Conservation (phyloP, 2,797 vertebrate genomes). For the Glyptemys insculpta region DNA sequence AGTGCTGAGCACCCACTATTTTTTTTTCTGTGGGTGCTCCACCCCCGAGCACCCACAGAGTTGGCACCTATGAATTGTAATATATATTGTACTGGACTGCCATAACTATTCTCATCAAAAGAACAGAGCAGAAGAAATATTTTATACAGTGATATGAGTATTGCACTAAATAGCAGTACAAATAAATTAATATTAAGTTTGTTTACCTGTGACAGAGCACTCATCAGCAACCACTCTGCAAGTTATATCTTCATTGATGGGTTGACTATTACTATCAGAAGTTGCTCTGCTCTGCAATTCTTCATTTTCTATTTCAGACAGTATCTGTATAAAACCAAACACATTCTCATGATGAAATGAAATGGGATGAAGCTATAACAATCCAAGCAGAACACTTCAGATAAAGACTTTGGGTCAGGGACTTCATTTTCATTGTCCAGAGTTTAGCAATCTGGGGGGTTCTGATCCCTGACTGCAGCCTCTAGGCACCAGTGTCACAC, state of each 20-base stretch:
- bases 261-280: not conserved
- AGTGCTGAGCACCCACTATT: no score
- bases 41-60: no score
- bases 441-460: not conserved
- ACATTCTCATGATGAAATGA: constrained; percentile 17
- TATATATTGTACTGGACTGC: no score
- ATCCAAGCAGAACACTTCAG: not conserved
- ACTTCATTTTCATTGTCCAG: not conserved
- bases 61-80: no score
- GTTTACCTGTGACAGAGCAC: constrained; percentile 61
- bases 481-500: not conserved
- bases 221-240: constrained; percentile 12
- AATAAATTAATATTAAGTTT: not conserved
- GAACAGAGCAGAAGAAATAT: not conserved
- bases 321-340: constrained; percentile 76
- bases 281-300: constrained; percentile 53
- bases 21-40: no score
- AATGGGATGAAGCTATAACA: not conserved
- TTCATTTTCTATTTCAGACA: constrained; percentile 80
- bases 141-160: not conserved
- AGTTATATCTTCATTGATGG: not conserved
- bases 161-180: not conserved
- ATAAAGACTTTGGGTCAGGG: not conserved
- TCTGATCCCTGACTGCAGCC: not conserved
- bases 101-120: not conserved